Percentiles rank a stretch among this genome's conserved stretches.
These are phyloP conservation scores for Aix galericulata DNA, from an alignment of 2,113 vertebrate genomes.

Conservation along the genomic window DNA sequence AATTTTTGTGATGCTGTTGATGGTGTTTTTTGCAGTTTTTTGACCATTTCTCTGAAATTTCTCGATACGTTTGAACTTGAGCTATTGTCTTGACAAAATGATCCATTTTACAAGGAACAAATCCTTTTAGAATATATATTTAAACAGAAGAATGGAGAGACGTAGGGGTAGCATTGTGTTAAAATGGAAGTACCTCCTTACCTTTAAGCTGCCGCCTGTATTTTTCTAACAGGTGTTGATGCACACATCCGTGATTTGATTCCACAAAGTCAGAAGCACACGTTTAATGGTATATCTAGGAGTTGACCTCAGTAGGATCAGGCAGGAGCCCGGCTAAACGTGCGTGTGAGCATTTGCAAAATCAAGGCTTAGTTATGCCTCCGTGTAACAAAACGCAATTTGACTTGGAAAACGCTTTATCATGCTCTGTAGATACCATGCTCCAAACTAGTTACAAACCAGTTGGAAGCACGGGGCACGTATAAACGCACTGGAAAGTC, in stretches of 20 bases:
- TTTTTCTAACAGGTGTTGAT: neutral
- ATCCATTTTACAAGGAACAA: neutral
- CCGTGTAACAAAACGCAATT: neutral
- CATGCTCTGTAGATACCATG: neutral
- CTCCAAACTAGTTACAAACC: neutral
- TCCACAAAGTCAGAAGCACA: neutral
- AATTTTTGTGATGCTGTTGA: neutral
- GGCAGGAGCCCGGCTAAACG: neutral
- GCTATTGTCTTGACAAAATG: neutral
- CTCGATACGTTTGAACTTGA: neutral
- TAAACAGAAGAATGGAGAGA: neutral
- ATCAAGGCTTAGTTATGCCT: neutral
- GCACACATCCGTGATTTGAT: neutral
- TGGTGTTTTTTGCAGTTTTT: neutral
- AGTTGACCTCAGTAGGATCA: neutral
- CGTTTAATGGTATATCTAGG: neutral
- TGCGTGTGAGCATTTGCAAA: neutral
- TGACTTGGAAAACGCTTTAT: neutral
- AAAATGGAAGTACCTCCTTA: neutral
- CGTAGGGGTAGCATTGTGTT: neutral
- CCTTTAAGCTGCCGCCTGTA: neutral
- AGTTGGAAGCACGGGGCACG: neutral
- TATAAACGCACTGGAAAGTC: neutral
- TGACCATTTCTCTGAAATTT: neutral
- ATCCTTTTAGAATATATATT: neutral